Evolutionary conservation across 2,797 vertebrate species (phyloP).

Genomic region (Neomorphus geoffroyi): DNA sequence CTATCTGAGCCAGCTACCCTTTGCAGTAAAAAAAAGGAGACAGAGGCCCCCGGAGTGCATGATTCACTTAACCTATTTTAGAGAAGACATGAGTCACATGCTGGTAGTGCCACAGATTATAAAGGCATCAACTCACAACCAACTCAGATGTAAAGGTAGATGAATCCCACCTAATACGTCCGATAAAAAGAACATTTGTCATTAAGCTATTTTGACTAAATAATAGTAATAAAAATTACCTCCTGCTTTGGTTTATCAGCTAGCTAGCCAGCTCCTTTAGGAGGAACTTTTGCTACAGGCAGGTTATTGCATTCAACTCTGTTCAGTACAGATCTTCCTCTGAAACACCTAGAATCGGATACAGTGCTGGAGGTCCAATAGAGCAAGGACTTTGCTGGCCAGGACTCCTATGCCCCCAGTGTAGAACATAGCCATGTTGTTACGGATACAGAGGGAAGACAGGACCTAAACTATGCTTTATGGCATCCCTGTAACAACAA

Average conservation of each 20-base stretch:
- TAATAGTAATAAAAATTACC: background rate
- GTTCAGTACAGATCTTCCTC: background rate
- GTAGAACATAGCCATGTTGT: background rate
- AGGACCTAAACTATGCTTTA: background rate
- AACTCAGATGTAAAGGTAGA: background rate
- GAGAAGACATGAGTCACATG: background rate
- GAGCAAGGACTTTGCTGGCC: background rate
- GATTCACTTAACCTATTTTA: constrained; percentile 36
- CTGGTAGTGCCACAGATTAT: background rate
- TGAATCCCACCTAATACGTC: background rate
- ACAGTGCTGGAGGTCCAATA: background rate
- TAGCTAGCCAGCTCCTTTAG: background rate
- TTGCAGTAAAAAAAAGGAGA: background rate
- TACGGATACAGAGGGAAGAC: background rate
- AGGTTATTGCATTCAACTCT: background rate
- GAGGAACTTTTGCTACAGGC: background rate
- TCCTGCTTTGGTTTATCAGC: background rate
- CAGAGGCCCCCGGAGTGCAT: background rate
- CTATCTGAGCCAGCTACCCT: background rate
- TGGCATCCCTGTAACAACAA: background rate
- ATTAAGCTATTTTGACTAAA: background rate
- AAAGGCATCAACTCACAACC: background rate
- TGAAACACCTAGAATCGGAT: background rate
- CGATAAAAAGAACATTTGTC: background rate
- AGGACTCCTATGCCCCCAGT: background rate